Base-by-base conservation (phyloP, 2,888 invertebrate genomes). In the Drosophila neonasuta region DNA sequence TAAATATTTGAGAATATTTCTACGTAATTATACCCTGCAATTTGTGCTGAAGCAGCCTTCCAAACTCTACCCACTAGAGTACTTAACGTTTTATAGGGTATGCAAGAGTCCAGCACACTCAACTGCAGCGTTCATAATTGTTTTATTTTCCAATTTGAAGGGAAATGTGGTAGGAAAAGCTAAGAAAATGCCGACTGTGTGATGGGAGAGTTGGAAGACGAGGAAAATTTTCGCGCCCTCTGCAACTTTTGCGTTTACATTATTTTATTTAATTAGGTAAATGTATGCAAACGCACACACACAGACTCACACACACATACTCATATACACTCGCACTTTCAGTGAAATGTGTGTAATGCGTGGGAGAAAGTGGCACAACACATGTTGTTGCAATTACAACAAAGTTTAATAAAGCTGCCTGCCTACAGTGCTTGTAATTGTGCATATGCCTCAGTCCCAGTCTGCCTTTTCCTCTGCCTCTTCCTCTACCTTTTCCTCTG, bases 251-350 rank as follows among this genome's bases (percentile, higher is more conserved):
- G 69, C 82, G 82, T 68, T 88, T 76, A 87, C 85, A 88, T 88
- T 83, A 88, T 83, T 88, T 88, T 88, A 83, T 87, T 88, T 88
- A 88, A 83, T 83, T 83, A 83, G 83, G 87, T 84, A 83, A 88
- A 88, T 88, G 88, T 83, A 87, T 87, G 83, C 86, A 85, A 71
- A 65, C 68, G 76, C 81, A 83, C 62, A 60, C 70, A 74, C 41
- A 61, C 55, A 42, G 58, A 36, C 24, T 32, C 60, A 39, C 65
- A 69, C 70, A 74, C 41, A 61, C 55, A 42, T 20, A 41, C 63
- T 34, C 63, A 69, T 61, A 42, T 48, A 5, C 20, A 59, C 42
- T 59, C 36, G 41, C 46, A 55, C 44, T 55, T 45, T 34, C 29
- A n/a, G 17, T 13, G 30, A 32, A 39, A 36, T 32, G 24, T 36